Conservation (phyloP, 2,888 invertebrate genomes). For the Synanthedon vespiformis region DNA sequence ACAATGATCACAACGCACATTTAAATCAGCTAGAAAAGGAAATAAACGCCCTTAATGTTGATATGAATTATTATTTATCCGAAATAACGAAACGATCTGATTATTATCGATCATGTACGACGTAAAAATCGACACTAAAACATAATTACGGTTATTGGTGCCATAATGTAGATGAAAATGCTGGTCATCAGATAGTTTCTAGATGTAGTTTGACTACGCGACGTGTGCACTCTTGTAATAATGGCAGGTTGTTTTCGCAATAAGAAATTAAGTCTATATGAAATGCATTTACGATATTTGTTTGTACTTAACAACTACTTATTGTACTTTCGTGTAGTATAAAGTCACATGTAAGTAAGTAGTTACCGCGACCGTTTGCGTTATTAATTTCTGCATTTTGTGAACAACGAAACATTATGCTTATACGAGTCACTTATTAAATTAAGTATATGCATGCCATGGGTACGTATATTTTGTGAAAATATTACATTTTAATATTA, state of each 20-base stretch:
- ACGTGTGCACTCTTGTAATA: constrained; percentile 18
- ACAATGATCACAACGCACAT: constrained; percentile 74
- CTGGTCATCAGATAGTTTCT: constrained; percentile 23
- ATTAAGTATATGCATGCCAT: not conserved
- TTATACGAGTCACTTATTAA: not conserved
- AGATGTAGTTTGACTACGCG: constrained; percentile 41
- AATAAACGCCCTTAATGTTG: constrained; percentile 71
- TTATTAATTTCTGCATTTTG: not conserved
- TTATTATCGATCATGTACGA: constrained; percentile 72
- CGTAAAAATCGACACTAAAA: constrained; percentile 21
- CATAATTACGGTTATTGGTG: constrained; percentile 22
- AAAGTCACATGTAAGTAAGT: not conserved
- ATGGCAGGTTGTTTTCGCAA: not conserved
- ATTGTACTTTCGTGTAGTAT: not conserved
- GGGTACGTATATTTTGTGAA: not conserved
- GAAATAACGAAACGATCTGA: constrained; percentile 74
- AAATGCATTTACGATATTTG: not conserved
- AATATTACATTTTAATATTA: not conserved
- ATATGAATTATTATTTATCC: constrained; percentile 75
- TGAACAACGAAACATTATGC: not conserved
- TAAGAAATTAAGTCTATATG: not conserved
- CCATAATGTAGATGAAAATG: constrained; percentile 30
- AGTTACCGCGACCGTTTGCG: not conserved
- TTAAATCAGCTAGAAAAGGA: constrained; percentile 71
- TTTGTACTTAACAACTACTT: not conserved